Evolutionary conservation across 2,888 invertebrate genomes (phyloP).

Genomic region (Eupithecia abbreviata): DNA sequence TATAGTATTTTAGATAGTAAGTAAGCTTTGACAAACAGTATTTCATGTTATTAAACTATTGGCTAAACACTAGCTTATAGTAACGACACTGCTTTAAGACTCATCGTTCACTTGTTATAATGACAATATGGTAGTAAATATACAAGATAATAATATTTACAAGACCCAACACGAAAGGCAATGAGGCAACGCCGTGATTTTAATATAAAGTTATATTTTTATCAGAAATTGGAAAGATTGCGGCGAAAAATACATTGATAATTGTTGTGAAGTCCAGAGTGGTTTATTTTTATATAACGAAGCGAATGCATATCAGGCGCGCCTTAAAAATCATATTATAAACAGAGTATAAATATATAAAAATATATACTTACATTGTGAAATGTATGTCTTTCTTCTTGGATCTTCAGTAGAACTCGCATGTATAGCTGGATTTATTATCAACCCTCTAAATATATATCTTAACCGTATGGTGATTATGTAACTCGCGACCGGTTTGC

Average conservation of each 20-base stretch:
- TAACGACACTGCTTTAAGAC: slow-evolving; percentile 51
- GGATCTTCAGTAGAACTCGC: slow-evolving; percentile 28
- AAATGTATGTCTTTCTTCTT: slow-evolving; percentile 34
- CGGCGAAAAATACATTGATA: slow-evolving; percentile 28
- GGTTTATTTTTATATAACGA: slow-evolving; percentile 79
- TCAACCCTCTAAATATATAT: neutral
- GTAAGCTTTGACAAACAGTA: slow-evolving; percentile 42
- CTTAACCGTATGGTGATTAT: neutral
- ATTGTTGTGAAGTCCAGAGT: slow-evolving; percentile 68
- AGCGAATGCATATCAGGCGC: slow-evolving; percentile 78
- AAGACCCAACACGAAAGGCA: slow-evolving; percentile 33
- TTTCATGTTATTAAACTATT: slow-evolving; percentile 29
- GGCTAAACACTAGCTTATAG: slow-evolving; percentile 41
- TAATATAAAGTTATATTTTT: slow-evolving; percentile 33
- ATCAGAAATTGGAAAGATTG: slow-evolving; percentile 11
- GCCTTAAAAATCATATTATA: slow-evolving; percentile 68
- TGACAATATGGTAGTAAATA: slow-evolving; percentile 69
- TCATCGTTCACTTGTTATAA: slow-evolving; percentile 56
- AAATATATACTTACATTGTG: slow-evolving; percentile 34
- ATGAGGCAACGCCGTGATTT: slow-evolving; percentile 46
- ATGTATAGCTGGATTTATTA: slow-evolving; percentile 34
- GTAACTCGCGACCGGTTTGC: too few species aligned
- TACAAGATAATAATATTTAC: slow-evolving; percentile 34
- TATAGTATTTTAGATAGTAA: slow-evolving; percentile 35
- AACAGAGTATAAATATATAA: slow-evolving; percentile 43